Conservation (phyloP, 2,888 invertebrate genomes). For the Nephrocerus scutellatus region DNA sequence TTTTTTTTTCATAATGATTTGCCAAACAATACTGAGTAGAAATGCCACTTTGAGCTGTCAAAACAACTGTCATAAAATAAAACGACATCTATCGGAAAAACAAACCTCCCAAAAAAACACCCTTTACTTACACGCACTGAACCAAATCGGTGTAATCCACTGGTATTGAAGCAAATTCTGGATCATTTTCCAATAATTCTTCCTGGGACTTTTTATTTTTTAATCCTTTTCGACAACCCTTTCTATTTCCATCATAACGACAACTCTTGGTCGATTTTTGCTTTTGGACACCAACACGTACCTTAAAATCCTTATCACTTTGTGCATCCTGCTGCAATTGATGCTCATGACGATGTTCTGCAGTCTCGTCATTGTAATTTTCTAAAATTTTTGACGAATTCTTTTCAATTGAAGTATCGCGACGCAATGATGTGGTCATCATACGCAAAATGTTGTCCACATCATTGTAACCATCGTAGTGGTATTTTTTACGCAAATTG, state of each 20-base stretch:
- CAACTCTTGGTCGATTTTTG: too few relatives aligned
- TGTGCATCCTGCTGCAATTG: too few relatives aligned
- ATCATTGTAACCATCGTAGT: slow-evolving; percentile 42
- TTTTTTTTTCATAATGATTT: too few relatives aligned
- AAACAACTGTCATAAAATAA: not conserved
- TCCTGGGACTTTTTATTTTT: slow-evolving; percentile 7
- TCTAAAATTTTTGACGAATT: too few relatives aligned
- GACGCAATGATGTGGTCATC: slow-evolving; percentile 35
- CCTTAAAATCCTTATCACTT: too few relatives aligned
- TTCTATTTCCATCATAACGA: not conserved
- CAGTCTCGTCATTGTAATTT: too few relatives aligned
- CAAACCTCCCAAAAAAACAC: too few relatives aligned
- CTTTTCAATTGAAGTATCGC: slow-evolving; percentile 39
- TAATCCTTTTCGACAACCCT: not conserved
- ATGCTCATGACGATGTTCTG: too few relatives aligned
- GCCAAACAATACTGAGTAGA: too few relatives aligned
- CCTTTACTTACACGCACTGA: slow-evolving; percentile 46
- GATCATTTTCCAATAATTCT: slow-evolving; percentile 20
- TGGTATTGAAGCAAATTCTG: slow-evolving; percentile 33
- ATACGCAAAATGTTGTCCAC: slow-evolving; percentile 34
- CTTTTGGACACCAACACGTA: too few relatives aligned
- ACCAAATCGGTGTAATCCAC: slow-evolving; percentile 39
- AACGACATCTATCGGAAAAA: not conserved
- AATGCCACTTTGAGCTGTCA: slow-evolving; percentile 16
- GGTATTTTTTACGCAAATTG: slow-evolving; percentile 36